Evolutionary conservation across 2,113 vertebrate genomes (phyloP), one percentile per base, ranked within the genome.

Genomic region (Nyctereutes procyonoides): DNA sequence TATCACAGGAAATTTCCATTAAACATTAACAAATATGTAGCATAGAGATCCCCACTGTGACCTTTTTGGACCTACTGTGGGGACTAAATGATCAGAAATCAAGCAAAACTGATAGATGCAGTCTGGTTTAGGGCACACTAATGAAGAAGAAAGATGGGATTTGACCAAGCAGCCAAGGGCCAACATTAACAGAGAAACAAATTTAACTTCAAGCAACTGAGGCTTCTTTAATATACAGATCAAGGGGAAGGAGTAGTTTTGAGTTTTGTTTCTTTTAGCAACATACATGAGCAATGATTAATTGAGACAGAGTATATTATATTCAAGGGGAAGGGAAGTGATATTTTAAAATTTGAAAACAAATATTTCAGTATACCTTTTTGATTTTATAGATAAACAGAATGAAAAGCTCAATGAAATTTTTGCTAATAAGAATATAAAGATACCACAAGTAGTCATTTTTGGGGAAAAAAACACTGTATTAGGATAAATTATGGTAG

Each of bases 1-100:
- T 91, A 85, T 73, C 81, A 95, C 11, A 88, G 56, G 55, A 85
- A 95, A 85, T 32, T 82, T 71, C 38, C 89, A 90, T 51, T 95
- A 74, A 91, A 90, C 28, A 84, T 80, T 32, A 90, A 94, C 28
- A 92, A 92, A 86, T 38, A 86, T 7, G 10, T 32, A 84, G 85
- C 22, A 51, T 0, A 83, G 11, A 94, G 80, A 87, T 48, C 13
- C 1, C 19, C 8, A 80, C 2, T n/a, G 7, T 62, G 24, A 83
- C 51, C 43, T 55, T 93, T 85, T n/a, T 87, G 55, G 24, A 93
- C 13, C 67, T 35, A 58, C 5, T 38, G n/a, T 24, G 12, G 26
- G 12, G 56, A 90, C 32, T 24, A 88, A 26, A 91, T 58, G 12
- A 85, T 74, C 48, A 88, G 20, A 63, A 96, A 87, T 69, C 88